phyloP scores from a whole-genome alignment of 2,888 invertebrate species.

The Sinelater perroti region DNA sequence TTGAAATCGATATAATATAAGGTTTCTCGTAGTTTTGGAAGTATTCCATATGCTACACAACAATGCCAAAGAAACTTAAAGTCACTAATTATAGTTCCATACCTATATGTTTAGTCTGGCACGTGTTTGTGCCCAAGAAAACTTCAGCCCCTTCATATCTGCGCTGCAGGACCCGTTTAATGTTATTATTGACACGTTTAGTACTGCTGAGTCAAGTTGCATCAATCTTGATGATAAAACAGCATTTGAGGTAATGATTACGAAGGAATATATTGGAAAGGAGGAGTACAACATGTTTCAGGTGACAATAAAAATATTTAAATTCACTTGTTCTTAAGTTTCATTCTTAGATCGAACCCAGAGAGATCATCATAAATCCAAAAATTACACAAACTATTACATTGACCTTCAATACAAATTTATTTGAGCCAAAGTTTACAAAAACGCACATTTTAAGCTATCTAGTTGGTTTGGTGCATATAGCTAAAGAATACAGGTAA shows the following conservation, averaged over 20 bases:
- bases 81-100: conserved; percentile 51
- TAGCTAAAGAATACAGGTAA: conserved; percentile 47
- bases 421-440: conserved; percentile 7
- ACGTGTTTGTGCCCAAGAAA: conserved; percentile 45
- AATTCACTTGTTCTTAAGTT: conserved; percentile 14
- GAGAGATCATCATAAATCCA: conserved; percentile 45
- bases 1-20: no score
- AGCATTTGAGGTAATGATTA: conserved; percentile 2
- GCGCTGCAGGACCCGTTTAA: conserved; percentile 46
- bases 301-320: not conserved
- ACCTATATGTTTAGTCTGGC: conserved; percentile 52
- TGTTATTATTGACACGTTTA: conserved; percentile 44
- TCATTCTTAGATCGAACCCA: conserved; percentile 38
- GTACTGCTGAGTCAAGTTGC: no score
- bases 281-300: not conserved
- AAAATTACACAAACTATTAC: conserved; percentile 39
- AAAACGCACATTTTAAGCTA: conserved; percentile 19
- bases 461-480: conserved; percentile 45
- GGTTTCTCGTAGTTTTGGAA: conserved; percentile 53
- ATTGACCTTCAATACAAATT: conserved; percentile 34
- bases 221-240: not conserved
- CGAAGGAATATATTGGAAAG: conserved; percentile 9
- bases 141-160: no score
- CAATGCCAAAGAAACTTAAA: conserved; percentile 44
- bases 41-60: conserved; percentile 38